Evolutionary conservation across 2,113 vertebrate genomes (phyloP), one percentile per base, ranked within the genome.

Genomic region (Hippopotamus amphibius): DNA sequence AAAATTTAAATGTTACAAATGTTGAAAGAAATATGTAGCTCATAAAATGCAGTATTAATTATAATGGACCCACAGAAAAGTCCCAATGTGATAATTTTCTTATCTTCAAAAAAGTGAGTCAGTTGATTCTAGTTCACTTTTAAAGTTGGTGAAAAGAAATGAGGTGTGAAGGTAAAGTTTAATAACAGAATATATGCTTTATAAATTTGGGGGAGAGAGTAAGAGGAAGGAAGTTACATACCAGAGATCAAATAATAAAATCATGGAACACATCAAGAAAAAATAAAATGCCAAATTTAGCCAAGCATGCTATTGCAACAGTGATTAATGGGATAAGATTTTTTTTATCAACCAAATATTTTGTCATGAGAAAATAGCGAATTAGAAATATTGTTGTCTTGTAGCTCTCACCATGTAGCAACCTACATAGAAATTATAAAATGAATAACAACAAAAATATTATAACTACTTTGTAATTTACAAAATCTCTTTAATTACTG

Each of bases 401-500:
- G 2, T 82, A 65, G 37, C 16, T 22, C 30, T 96, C 33, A 69
- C 85, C 7, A 63, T 61, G n/a, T 48, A 37, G 8, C 65, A 84
- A 69, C 11, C 22, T 71, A 88, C 7, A 0, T 85, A 88, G 63
- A 94, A 68, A 93, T 69, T 91, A 74, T 24, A 72, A 95, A 83
- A 11, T 66, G n/a, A 88, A 46, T 7, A 61, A 50, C 41, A 92
- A 59, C 21, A 83, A 82, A 93, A 95, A 80, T 71, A 83, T 80
- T 6, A 6, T 89, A 43, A 80, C 12, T 2, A 81, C 15, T 94
- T 88, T 63, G 1, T 63, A 84, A 76, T 85, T 93, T 88, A 53
- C 28, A 79, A 80, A 91, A 93, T 88, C 11, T 46, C 6, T 63
- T 90, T 90, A 95, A 93, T 77, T 95, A 65, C 24, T 87, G 90